These are phyloP conservation scores for Ericerus pela DNA, from an alignment of 1,140 invertebrate genomes.

Conservation along the genomic window DNA sequence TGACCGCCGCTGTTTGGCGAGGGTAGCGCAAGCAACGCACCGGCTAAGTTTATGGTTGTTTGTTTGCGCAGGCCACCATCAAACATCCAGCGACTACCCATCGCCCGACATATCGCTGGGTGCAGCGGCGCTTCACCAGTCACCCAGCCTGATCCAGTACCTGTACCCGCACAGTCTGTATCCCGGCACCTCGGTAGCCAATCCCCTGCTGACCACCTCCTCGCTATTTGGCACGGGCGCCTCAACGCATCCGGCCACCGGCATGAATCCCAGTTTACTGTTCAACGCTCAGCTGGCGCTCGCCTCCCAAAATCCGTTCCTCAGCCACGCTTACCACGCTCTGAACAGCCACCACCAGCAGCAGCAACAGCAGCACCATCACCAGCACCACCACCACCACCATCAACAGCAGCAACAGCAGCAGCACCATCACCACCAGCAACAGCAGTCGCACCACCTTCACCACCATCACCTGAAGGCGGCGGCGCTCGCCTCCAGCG, in stretches of 20 bases:
- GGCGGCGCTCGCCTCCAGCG: constrained; percentile 32
- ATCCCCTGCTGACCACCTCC: constrained; percentile 46
- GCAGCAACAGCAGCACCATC: constrained; percentile 21
- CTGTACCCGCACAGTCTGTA: constrained; percentile 63
- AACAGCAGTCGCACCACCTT: too few relatives aligned
- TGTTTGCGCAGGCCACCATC: constrained; percentile 27
- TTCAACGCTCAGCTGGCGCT: constrained; percentile 67
- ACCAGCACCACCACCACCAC: constrained; percentile 8
- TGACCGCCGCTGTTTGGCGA: too few relatives aligned
- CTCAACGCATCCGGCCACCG: constrained; percentile 38
- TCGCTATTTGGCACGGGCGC: constrained; percentile 33
- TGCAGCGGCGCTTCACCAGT: constrained; percentile 71
- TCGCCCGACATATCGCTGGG: constrained; percentile 74
- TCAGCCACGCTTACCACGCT: constrained; percentile 42
- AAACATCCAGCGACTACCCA: constrained; percentile 44
- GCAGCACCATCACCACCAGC: constrained; percentile 21
- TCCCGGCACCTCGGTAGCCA: constrained; percentile 34
- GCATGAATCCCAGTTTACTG: constrained; percentile 51
- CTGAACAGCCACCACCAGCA: constrained; percentile 35
- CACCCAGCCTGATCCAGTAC: constrained; percentile 65
- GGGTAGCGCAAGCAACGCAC: background rate
- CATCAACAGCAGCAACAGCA: constrained; percentile 23
- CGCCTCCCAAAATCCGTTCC: constrained; percentile 61
- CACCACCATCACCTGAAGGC: constrained; percentile 36
- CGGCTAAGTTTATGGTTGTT: background rate